Percentiles rank a stretch among this genome's conserved stretches.
These are phyloP conservation scores for Empidonax traillii DNA, from an alignment of 2,113 vertebrate genomes.

Conservation along the genomic window DNA sequence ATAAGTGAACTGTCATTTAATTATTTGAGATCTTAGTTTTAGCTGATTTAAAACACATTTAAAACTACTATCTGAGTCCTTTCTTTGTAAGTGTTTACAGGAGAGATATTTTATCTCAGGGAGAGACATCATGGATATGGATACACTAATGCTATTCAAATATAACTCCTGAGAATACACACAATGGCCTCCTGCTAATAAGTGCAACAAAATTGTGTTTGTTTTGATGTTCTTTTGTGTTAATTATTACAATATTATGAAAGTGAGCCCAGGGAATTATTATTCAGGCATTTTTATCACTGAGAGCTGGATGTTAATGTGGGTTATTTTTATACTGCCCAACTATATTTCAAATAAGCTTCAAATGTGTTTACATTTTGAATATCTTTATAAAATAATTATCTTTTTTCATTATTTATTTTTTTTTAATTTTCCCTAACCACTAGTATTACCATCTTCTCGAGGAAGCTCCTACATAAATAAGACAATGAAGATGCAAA, in stretches of 20 bases:
- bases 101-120: neutral
- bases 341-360: neutral
- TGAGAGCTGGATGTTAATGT: neutral
- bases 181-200: neutral
- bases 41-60: neutral
- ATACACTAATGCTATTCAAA: neutral
- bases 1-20: neutral
- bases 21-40: neutral
- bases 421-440: neutral
- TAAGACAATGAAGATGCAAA: neutral
- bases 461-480: neutral
- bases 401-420: neutral
- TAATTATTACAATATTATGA: conserved; percentile 1
- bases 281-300: neutral
- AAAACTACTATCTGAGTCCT: neutral
- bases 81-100: neutral
- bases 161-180: neutral
- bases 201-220: neutral
- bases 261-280: neutral
- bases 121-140: fast-evolving
- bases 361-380: neutral
- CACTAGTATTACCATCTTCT: neutral
- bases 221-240: neutral
- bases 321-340: neutral
- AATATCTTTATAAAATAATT: neutral